Evolutionary conservation across 92 coral and sea anemone genomes (phyloP).

Genomic region (Siderastrea radians): DNA sequence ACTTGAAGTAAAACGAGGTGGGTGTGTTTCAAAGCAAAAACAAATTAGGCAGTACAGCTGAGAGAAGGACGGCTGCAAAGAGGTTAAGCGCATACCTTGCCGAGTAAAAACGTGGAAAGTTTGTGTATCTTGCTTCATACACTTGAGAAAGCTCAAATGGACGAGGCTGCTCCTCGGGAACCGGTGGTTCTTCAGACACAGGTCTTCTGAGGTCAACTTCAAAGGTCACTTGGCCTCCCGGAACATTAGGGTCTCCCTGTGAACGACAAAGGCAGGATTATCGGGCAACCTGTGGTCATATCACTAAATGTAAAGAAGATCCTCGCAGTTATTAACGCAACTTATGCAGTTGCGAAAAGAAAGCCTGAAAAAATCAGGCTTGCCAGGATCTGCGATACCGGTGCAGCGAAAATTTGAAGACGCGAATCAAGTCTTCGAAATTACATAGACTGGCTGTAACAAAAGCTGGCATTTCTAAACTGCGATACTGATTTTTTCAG

Average conservation of each 20-base stretch:
- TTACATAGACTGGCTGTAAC: too few species aligned
- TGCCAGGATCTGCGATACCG: too few species aligned
- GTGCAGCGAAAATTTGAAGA: too few species aligned
- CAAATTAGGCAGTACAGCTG: neutral
- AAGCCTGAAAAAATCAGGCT: too few species aligned
- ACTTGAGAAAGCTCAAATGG: conserved; percentile 15
- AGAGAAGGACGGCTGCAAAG: neutral
- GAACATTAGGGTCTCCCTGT: conserved; percentile 96
- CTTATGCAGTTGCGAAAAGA: too few species aligned
- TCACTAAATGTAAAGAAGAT: too few species aligned
- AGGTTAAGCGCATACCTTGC: conserved; percentile 42
- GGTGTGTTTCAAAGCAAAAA: too few species aligned
- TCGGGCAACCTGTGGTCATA: neutral
- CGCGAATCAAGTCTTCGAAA: too few species aligned
- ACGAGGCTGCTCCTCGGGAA: neutral
- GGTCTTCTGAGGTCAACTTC: conserved; percentile 76
- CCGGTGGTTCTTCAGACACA: conserved; percentile 28
- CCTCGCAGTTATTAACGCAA: too few species aligned
- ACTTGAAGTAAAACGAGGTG: too few species aligned
- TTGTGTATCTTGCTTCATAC: conserved; percentile 39
- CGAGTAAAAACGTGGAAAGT: conserved; percentile 30
- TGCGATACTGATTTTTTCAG: too few species aligned
- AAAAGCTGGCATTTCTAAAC: too few species aligned
- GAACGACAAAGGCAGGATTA: neutral
- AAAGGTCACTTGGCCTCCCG: conserved; percentile 82